A percentile compares a stretch with the other conserved stretches of the same genome.
These are phyloP conservation scores for Bombus confusus DNA, from an alignment of 1,140 invertebrate genomes.

Conservation along the genomic window DNA sequence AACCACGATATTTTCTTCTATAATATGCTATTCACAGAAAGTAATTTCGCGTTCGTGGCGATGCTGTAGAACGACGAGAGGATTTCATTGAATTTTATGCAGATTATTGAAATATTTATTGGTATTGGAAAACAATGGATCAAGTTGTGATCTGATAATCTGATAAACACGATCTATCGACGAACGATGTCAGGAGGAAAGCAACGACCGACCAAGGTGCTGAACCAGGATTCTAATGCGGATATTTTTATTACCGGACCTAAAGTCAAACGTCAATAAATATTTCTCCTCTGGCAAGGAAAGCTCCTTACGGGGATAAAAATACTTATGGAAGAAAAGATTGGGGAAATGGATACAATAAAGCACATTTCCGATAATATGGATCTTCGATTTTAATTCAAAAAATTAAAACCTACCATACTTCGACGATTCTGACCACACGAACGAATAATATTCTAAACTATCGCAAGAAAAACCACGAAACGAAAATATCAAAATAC, in stretches of 20 bases:
- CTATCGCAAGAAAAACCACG: neutral
- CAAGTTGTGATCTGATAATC: neutral
- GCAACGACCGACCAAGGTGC: neutral
- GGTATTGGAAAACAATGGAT: neutral
- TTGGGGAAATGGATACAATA: no score
- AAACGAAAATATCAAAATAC: neutral
- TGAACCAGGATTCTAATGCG: constrained; percentile 18
- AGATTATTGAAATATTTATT: neutral
- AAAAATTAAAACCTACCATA: no score
- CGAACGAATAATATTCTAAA: neutral
- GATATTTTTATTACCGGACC: neutral
- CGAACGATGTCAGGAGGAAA: neutral
- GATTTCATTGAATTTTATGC: neutral
- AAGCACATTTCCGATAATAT: no score
- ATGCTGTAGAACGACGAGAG: neutral
- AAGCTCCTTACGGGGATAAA: no score
- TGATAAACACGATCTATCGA: neutral
- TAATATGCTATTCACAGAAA: no score
- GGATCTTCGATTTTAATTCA: no score
- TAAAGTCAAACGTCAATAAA: neutral
- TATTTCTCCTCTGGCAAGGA: no score
- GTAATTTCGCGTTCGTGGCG: no score
- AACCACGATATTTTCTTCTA: no score
- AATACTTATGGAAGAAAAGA: no score
- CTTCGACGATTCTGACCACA: no score